Evolutionary conservation across 1,140 invertebrate genomes (phyloP), one percentile per base, ranked within the genome.

Genomic region (Pristionchus pacificus): DNA sequence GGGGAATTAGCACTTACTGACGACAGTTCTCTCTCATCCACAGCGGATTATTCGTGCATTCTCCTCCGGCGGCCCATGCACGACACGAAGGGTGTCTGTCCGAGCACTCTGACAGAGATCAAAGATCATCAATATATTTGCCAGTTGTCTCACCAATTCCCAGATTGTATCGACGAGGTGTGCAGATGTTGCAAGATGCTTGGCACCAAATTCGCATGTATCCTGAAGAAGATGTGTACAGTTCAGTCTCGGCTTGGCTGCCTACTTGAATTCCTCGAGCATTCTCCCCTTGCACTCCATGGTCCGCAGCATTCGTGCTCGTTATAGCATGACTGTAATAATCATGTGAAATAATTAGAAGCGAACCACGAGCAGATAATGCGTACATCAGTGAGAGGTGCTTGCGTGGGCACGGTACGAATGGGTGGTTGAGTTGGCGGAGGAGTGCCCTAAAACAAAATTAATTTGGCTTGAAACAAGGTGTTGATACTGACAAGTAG

Each of bases 11-110:
- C 6, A 49, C 33, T 62, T 6, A 2, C 2, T 58, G 31, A 2
- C 77, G 68, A 30, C 77, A 78, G 49, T 78, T 78, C 28, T 78
- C 77, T 2, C 64, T 65, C 78, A 79, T 79, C 78, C 78, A 79
- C 30, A 68, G 61, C 10, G 60, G 57, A 72, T 69, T 69, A 3
- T 60, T 57, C 59, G n/a, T 19, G 65, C 78, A 79, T 67, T 79
- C 79, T n/a, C 78, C 80, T 28, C 65, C 38, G 6, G 13, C 19
- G 2, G 75, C 25, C 78, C 78, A 79, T 30, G 28, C 28, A 28
- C n/a, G 38, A 65, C 78, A 79, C 25, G 74, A 79, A 6, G 58
- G 31, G 31, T 79, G 80, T 0, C 80, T 62, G 58, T 79, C 73
- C 13, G 27, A n/a, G 55, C 78, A 79, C 67, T 82, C 78, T 79